Conservation (phyloP, 92 coral and sea anemone genomes). For the Zoanthus sansibaricus region DNA sequence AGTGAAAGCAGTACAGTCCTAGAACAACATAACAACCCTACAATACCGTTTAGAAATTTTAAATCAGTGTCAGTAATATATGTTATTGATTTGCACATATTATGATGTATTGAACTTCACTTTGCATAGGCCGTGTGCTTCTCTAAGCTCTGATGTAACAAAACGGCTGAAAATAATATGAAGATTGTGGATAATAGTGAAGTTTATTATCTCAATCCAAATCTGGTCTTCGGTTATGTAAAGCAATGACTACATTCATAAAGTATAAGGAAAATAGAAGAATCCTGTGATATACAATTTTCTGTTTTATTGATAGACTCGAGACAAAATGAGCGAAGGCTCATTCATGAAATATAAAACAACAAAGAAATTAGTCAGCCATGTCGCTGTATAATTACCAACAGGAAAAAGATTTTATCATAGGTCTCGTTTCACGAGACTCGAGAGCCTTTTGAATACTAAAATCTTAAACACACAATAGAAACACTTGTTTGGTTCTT, state of each 20-base stretch:
- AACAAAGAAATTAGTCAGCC: slow-evolving; percentile 19
- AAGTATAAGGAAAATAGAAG: neutral
- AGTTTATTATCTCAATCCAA: neutral
- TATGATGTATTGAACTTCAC: too few species aligned
- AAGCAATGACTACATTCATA: neutral
- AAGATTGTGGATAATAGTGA: neutral
- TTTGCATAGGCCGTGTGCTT: too few species aligned
- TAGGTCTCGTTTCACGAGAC: neutral
- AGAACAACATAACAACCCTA: neutral
- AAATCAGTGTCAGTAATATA: neutral
- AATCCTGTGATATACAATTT: neutral
- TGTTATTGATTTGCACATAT: too few species aligned
- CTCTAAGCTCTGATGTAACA: too few species aligned
- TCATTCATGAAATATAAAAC: neutral
- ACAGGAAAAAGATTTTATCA: slow-evolving; percentile 32
- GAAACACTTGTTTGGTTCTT: neutral
- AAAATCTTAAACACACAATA: neutral
- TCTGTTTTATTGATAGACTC: slow-evolving; percentile 7
- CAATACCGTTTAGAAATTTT: neutral
- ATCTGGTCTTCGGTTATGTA: neutral
- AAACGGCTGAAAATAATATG: too few species aligned
- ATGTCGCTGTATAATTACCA: neutral
- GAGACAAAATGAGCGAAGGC: slow-evolving; percentile 34
- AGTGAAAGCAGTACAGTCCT: neutral
- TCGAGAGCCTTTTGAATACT: slow-evolving; percentile 2